Conservation (phyloP, 1,140 invertebrate genomes). For the Drosophila parvula region DNA sequence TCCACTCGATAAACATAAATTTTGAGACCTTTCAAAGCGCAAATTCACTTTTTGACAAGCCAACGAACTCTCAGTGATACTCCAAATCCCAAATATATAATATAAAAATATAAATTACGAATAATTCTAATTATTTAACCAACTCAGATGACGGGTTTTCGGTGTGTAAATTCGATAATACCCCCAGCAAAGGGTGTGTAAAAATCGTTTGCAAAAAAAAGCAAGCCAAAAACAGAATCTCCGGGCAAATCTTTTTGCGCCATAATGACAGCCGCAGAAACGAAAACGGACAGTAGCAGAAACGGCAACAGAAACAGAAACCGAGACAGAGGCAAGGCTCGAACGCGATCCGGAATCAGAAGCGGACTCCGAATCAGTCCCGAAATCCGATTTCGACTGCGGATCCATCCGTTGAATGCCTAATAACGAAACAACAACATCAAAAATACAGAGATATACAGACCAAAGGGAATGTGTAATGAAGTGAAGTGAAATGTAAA, state of each 20-base stretch:
- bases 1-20: too few relatives aligned
- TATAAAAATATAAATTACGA: background rate
- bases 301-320: constrained; percentile 5
- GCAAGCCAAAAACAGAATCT: constrained; percentile 39
- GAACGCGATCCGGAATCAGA: constrained; percentile 18
- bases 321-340: constrained; percentile 26
- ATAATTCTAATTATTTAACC: background rate
- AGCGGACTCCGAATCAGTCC: constrained; percentile 2
- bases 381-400: constrained; percentile 8
- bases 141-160: background rate
- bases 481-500: constrained; percentile 63
- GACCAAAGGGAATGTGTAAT: constrained; percentile 50
- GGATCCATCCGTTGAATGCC: constrained; percentile 16
- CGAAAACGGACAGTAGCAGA: constrained; percentile 27
- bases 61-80: background rate
- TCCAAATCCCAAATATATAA: background rate
- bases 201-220: constrained; percentile 23
- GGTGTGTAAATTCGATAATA: background rate
- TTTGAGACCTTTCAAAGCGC: too few relatives aligned
- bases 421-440: constrained; percentile 1
- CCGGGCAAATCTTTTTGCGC: constrained; percentile 55
- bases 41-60: background rate
- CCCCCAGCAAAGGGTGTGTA: background rate
- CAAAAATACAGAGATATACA: constrained; percentile 5
- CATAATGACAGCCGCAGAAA: constrained; percentile 60